These are phyloP conservation scores for Orthochromis malagaraziensis DNA, from an alignment of 2,113 vertebrate species.

Conservation along the genomic window DNA sequence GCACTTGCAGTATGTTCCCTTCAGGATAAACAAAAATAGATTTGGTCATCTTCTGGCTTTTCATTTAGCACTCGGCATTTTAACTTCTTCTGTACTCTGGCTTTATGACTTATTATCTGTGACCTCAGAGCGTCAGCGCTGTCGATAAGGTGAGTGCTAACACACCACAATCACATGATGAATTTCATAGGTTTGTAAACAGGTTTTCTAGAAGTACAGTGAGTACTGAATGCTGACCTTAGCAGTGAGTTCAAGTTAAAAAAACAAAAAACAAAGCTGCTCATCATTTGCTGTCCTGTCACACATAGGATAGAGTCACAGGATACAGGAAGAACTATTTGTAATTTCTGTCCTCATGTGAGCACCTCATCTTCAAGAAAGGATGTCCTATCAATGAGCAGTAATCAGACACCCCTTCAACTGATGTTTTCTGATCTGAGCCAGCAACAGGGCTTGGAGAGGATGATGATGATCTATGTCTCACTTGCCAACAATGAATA, in stretches of 20 bases:
- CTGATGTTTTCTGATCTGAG: neutral
- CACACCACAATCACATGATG: neutral
- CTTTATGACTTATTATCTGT: neutral
- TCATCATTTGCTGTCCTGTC: neutral
- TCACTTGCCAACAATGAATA: constrained; percentile 23
- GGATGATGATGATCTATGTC: constrained; percentile 4
- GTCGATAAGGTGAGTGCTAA: neutral
- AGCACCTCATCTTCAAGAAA: constrained; percentile 24
- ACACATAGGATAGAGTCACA: neutral
- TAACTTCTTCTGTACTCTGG: neutral
- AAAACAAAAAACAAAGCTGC: neutral
- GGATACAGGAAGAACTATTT: constrained; percentile 10
- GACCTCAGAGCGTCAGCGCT: neutral
- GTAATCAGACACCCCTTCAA: constrained; percentile 38
- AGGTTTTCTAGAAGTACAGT: neutral
- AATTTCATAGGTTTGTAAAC: neutral
- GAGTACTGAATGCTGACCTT: neutral
- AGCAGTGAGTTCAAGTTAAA: neutral
- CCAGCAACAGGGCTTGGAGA: neutral
- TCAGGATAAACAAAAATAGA: neutral
- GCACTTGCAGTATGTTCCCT: neutral
- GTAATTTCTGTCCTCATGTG: neutral
- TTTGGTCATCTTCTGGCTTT: neutral
- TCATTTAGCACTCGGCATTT: neutral
- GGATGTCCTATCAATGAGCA: constrained; percentile 14